A percentile compares a stretch with the other conserved stretches of the same genome.
Evolutionary conservation across 2,888 invertebrate genomes (phyloP).

Genomic region (Epinotia nisella): DNA sequence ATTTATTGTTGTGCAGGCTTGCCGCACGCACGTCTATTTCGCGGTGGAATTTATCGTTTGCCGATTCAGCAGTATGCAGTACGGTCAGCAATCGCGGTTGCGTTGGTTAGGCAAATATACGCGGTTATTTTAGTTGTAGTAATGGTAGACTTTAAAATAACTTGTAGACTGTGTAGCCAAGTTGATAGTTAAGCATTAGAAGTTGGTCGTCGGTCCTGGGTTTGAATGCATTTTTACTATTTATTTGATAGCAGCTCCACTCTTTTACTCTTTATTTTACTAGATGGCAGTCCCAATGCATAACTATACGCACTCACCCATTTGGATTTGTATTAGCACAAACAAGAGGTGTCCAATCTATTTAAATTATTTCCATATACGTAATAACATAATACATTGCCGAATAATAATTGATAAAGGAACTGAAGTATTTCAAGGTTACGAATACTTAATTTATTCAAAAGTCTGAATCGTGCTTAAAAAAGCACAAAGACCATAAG

Average conservation of each 20-base stretch:
- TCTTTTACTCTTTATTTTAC: too few species aligned
- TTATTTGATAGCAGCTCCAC: too few species aligned
- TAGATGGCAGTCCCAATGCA: too few species aligned
- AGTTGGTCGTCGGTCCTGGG: too few species aligned
- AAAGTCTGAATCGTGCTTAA: not conserved
- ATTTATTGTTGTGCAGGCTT: conserved; percentile 74
- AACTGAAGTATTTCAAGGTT: not conserved
- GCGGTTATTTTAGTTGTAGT: not conserved
- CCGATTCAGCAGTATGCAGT: conserved; percentile 72
- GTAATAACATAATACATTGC: too few species aligned
- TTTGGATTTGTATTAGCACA: too few species aligned
- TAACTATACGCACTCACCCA: too few species aligned
- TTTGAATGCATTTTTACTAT: too few species aligned
- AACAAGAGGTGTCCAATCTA: too few species aligned
- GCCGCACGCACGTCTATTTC: conserved; percentile 78
- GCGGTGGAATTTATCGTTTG: conserved; percentile 75
- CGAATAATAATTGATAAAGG: not conserved
- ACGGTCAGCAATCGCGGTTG: conserved; percentile 57
- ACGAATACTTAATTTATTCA: not conserved
- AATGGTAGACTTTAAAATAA: not conserved
- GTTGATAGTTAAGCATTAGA: not conserved
- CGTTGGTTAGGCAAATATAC: conserved; percentile 23
- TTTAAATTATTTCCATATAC: too few species aligned
- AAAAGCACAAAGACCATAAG: not conserved
- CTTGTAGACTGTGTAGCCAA: not conserved